A percentile compares a stretch with the other conserved stretches of the same genome.
Conservation (phyloP, 2,113 vertebrate species). For the Struthio camelus region DNA sequence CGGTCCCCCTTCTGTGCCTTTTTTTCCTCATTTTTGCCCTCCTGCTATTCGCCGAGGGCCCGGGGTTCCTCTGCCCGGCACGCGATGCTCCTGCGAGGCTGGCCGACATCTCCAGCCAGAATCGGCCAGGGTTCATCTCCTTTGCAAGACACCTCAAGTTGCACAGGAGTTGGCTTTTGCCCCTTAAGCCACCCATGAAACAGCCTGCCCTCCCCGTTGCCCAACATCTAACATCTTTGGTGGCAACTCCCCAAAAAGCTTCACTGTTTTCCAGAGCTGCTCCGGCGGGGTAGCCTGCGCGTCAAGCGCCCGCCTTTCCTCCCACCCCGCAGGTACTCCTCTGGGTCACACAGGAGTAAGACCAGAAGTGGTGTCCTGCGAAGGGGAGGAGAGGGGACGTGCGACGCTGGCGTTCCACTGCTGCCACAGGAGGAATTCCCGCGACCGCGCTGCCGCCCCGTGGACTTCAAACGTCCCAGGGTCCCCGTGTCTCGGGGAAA, state of each 20-base stretch:
- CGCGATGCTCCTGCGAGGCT: not conserved
- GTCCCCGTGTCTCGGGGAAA: fast-evolving
- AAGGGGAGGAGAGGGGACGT: not conserved
- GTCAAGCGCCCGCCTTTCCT: not conserved
- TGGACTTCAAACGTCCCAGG: not conserved
- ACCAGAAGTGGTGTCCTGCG: conserved; percentile 40
- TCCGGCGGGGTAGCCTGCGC: not conserved
- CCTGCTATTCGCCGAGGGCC: not conserved
- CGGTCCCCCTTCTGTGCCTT: not conserved
- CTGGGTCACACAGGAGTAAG: not conserved
- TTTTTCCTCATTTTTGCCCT: not conserved
- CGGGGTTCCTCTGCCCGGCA: not conserved
- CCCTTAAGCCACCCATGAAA: not conserved
- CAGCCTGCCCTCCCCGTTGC: too few relatives aligned
- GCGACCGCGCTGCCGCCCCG: not conserved
- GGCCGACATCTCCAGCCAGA: not conserved
- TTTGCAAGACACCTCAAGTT: not conserved
- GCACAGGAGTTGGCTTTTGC: not conserved
- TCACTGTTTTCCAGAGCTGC: not conserved
- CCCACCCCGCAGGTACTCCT: not conserved
- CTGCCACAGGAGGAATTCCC: not conserved
- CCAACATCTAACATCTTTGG: not conserved
- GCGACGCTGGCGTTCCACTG: not conserved
- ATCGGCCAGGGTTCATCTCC: not conserved
- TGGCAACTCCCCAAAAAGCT: not conserved